A percentile compares a stretch with the other conserved stretches of the same genome.
phyloP scores from a whole-genome alignment of 53 echinoderm and acorn worm species.

The Luidia sarsii region DNA sequence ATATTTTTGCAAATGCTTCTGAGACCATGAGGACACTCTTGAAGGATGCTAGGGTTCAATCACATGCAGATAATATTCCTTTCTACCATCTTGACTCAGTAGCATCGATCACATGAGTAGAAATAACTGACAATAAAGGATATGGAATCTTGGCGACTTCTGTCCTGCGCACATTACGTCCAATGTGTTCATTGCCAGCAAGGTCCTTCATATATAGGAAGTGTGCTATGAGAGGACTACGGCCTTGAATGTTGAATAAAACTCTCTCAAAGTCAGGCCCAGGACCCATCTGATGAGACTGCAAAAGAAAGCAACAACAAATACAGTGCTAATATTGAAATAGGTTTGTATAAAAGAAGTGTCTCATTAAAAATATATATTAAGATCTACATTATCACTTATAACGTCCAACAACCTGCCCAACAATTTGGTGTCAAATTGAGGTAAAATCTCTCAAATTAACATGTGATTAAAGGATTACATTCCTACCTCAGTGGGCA shows the following conservation, averaged over 20 bases:
- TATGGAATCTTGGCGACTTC: conserved; percentile 92
- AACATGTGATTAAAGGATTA: background rate
- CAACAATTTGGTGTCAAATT: background rate
- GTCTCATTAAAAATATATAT: no score
- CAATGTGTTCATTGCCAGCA: conserved; percentile 76
- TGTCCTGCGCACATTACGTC: conserved; percentile 89
- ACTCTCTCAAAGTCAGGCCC: conserved; percentile 98
- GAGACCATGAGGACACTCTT: no score
- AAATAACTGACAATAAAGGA: no score
- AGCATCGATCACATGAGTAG: background rate
- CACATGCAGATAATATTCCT: no score
- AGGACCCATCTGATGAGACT: conserved; percentile 98
- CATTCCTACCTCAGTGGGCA: conserved; percentile 54
- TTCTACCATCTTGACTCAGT: no score
- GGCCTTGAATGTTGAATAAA: conserved; percentile 86
- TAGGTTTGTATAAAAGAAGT: no score
- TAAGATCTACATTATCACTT: no score
- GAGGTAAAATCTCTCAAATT: background rate
- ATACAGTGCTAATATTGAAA: no score
- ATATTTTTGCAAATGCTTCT: no score
- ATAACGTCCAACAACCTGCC: no score
- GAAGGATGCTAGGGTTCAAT: no score
- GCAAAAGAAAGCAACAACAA: background rate
- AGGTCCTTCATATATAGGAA: conserved; percentile 92
- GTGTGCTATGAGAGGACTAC: conserved; percentile 94